Evolutionary conservation across 2,888 invertebrate species (phyloP).

Genomic region (Pocota personata): DNA sequence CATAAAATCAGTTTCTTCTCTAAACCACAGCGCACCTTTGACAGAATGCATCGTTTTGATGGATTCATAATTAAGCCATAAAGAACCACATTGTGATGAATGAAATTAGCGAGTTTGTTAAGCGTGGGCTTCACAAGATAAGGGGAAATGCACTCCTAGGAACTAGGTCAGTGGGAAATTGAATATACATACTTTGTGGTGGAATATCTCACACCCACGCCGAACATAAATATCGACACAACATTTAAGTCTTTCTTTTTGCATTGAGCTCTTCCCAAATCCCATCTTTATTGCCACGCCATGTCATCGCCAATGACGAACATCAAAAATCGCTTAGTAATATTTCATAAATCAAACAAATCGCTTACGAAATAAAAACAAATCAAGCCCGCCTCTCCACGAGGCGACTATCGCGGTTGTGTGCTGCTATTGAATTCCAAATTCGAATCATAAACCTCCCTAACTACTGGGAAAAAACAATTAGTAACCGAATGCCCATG

Average conservation of each 20-base stretch:
- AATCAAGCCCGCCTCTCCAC: constrained; percentile 19
- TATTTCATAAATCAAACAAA: constrained; percentile 62
- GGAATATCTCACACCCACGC: background rate
- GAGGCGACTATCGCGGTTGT: background rate
- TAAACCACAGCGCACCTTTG: background rate
- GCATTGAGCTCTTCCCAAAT: background rate
- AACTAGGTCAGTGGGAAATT: constrained; percentile 10
- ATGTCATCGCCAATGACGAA: background rate
- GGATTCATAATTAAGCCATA: constrained; percentile 11
- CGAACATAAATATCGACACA: background rate
- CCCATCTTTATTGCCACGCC: background rate
- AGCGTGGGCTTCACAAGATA: background rate
- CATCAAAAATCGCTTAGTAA: constrained; percentile 57
- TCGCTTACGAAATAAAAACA: constrained; percentile 48
- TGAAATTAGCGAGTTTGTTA: background rate
- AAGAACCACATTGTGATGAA: background rate
- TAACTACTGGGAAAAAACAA: constrained; percentile 65
- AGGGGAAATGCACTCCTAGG: background rate
- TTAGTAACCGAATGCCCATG: constrained; percentile 67
- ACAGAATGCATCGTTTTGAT: constrained; percentile 6
- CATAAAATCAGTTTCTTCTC: constrained; percentile 2
- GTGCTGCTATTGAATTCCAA: constrained; percentile 35
- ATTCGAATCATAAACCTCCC: constrained; percentile 49
- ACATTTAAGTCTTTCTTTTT: background rate
- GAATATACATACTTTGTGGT: background rate